These are phyloP conservation scores for Fratercula arctica DNA, from an alignment of 2,797 vertebrate genomes.

Conservation along the genomic window DNA sequence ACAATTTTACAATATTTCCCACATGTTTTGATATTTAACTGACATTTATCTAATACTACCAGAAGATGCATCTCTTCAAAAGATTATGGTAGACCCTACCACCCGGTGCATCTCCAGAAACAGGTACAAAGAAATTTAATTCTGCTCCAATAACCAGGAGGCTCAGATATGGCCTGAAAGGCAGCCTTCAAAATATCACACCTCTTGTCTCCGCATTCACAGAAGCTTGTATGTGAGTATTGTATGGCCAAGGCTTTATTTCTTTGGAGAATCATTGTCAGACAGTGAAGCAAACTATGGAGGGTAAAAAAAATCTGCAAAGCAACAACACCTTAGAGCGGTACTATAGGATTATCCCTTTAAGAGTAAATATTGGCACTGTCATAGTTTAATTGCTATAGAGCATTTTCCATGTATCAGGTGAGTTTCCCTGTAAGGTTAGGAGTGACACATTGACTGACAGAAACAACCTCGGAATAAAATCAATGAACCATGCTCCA, in stretches of 20 bases:
- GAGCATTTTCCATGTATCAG: background rate
- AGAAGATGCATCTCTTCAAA: background rate
- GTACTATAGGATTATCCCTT: background rate
- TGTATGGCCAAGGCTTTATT: background rate
- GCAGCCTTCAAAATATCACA: background rate
- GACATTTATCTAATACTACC: background rate
- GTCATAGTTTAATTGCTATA: background rate
- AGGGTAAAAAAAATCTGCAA: background rate
- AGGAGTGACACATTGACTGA: background rate
- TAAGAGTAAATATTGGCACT: background rate
- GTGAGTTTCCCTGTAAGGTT: background rate
- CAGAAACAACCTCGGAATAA: background rate
- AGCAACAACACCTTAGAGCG: background rate
- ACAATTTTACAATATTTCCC: background rate
- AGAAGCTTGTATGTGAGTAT: background rate
- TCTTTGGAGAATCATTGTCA: background rate
- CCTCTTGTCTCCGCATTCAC: background rate
- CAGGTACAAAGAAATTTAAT: background rate
- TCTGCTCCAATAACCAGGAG: background rate
- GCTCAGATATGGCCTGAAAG: background rate
- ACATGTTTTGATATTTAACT: background rate
- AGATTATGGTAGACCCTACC: background rate
- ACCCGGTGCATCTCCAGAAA: background rate
- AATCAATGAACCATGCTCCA: background rate
- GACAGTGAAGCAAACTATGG: background rate